Evolutionary conservation across 2,888 invertebrate genomes (phyloP), one percentile per base, ranked within the genome.

Genomic region (Pomacea canaliculata): DNA sequence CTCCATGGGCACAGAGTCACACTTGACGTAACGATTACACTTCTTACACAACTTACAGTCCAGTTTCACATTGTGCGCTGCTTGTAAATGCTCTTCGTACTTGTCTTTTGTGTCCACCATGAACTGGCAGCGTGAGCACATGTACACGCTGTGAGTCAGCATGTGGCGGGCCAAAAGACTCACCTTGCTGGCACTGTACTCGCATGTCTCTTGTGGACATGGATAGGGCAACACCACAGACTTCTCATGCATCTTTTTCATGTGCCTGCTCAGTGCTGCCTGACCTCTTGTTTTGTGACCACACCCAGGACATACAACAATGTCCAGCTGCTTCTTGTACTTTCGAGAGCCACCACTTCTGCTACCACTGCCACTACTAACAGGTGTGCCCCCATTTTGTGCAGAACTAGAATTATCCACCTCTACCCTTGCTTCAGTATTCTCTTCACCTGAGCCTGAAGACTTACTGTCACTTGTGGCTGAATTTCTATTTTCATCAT

Each of bases 11-110:
- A 83, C 77, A 62, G 82, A 80, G 76, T 83, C 85, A 77, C 86
- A 86, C 79, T 87, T 86, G 49, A 89, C 84, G 76, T 86, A 87
- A 19, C 86, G 83, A 76, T 85, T 85, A 79, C 90, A 89, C 78
- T 85, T 83, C 70, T 87, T 85, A 82, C 90, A 89, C 77, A 88
- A 83, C 77, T 88, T 89, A 71, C 86, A 84, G 76, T 88, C 88
- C 67, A 85, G 84, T 73, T 85, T 83, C 76, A 88, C 86, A 60
- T 87, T 87, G 76, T 90, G 90, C 70, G 84, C 84, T 46, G 81
- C 81, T 56, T 80, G 79, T 70, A 85, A 80, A 78, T 90, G 90
- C 51, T 86, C 85, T 48, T 86, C 84, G 46, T 88, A 81, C 19
- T 78, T 83, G 23, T 86, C 86, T 23, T 85, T 83, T 59, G 80